These are phyloP conservation scores for Nasonia vitripennis DNA, from an alignment of 1,140 invertebrate genomes.

Conservation along the genomic window DNA sequence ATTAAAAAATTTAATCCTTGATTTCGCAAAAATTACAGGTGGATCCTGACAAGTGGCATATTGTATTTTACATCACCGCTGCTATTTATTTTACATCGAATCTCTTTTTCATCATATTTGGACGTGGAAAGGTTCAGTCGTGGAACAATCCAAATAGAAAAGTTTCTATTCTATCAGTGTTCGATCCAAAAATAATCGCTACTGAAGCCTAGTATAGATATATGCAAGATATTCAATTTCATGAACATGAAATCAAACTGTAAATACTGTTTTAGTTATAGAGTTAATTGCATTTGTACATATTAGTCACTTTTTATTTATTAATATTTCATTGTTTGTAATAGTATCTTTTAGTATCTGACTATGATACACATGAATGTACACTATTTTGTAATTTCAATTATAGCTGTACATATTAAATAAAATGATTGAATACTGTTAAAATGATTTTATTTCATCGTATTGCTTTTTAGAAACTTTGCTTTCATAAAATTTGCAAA, in stretches of 20 bases:
- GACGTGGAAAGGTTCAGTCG: slow-evolving; percentile 67
- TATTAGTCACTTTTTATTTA: neutral
- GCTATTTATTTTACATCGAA: slow-evolving; percentile 75
- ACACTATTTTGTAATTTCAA: too few relatives aligned
- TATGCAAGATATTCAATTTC: neutral
- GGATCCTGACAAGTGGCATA: slow-evolving; percentile 74
- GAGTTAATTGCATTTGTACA: neutral
- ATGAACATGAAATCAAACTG: neutral
- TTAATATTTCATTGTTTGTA: too few relatives aligned
- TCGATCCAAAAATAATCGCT: slow-evolving; percentile 9
- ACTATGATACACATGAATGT: too few relatives aligned
- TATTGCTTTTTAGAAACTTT: too few relatives aligned
- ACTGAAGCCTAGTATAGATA: neutral
- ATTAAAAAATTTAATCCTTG: neutral
- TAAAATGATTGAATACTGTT: too few relatives aligned
- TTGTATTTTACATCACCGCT: slow-evolving; percentile 77
- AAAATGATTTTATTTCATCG: too few relatives aligned
- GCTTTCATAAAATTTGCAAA: too few relatives aligned
- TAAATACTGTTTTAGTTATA: neutral
- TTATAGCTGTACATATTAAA: too few relatives aligned
- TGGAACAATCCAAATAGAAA: slow-evolving; percentile 65
- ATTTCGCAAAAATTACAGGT: slow-evolving; percentile 63
- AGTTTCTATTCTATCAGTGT: neutral
- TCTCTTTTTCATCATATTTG: slow-evolving; percentile 74
- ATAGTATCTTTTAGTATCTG: too few relatives aligned